phyloP scores from a whole-genome alignment of 2,888 invertebrate species.

The Tridacna gigas region DNA sequence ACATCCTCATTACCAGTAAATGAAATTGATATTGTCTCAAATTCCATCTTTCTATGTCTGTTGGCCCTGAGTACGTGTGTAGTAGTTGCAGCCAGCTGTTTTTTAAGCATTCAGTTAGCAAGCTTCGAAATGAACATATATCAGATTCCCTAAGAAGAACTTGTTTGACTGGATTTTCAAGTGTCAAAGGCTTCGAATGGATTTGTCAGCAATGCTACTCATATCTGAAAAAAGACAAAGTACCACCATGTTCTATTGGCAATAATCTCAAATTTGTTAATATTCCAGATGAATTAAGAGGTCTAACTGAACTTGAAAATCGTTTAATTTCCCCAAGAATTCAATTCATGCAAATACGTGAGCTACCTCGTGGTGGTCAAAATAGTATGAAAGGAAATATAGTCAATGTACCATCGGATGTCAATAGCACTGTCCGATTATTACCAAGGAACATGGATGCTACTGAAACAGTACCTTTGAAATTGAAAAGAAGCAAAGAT shows the following conservation, averaged over 20 bases:
- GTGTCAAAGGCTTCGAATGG: slow-evolving; percentile 34
- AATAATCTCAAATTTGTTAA: slow-evolving; percentile 49
- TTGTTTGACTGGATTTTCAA: neutral
- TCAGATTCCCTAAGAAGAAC: neutral
- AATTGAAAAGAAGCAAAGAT: slow-evolving; percentile 49
- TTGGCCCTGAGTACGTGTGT: slow-evolving; percentile 35
- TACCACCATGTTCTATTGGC: slow-evolving; percentile 46
- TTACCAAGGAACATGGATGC: slow-evolving; percentile 52
- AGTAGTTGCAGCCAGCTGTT: slow-evolving; percentile 29
- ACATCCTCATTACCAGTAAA: neutral
- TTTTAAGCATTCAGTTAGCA: slow-evolving; percentile 32
- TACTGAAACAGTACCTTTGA: slow-evolving; percentile 54
- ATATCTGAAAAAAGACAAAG: slow-evolving; percentile 30
- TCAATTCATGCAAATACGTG: slow-evolving; percentile 82
- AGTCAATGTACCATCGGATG: slow-evolving; percentile 78
- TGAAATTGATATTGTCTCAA: slow-evolving; percentile 17
- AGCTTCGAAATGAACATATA: neutral
- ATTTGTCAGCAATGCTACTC: slow-evolving; percentile 28
- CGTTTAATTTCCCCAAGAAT: slow-evolving; percentile 80
- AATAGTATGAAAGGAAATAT: slow-evolving; percentile 68
- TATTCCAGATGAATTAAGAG: slow-evolving; percentile 29
- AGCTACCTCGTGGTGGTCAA: slow-evolving; percentile 71
- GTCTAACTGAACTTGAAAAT: slow-evolving; percentile 75
- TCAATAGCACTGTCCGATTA: slow-evolving; percentile 32
- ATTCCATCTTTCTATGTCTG: slow-evolving; percentile 13